Evolutionary conservation across 2,113 vertebrate species (phyloP).

Genomic region (Mobula birostris): DNA sequence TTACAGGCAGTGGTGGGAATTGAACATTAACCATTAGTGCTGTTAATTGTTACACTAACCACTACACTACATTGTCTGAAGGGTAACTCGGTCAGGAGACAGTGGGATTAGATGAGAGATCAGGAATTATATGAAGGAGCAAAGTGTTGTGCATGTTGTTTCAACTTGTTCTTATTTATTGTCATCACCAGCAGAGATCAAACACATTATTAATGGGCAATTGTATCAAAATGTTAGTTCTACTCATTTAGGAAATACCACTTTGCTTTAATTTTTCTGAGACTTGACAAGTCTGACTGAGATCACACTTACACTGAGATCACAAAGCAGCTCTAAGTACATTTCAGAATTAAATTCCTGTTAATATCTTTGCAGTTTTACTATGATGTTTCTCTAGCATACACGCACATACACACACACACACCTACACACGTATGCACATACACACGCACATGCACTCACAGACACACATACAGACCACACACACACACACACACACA

Average conservation of each 20-base stretch:
- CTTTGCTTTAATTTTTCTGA: constrained; percentile 16
- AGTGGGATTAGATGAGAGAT: too few species aligned
- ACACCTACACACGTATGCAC: too few species aligned
- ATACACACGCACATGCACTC: too few species aligned
- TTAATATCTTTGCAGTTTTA: background rate
- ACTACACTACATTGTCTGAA: too few species aligned
- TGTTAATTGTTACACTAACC: too few species aligned
- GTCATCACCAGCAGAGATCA: background rate
- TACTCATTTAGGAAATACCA: background rate
- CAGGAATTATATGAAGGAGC: background rate
- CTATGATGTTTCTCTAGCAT: background rate
- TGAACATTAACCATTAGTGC: too few species aligned
- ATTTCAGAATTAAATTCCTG: background rate
- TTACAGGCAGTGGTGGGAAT: too few species aligned
- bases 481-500: too few species aligned
- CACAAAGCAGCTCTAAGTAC: background rate
- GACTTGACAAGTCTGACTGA: constrained; percentile 3
- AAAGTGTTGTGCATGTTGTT: background rate
- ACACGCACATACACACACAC: too few species aligned
- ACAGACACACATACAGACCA: too few species aligned
- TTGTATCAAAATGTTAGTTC: background rate
- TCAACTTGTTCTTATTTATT: background rate
- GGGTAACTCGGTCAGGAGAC: background rate
- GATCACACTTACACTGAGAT: background rate
- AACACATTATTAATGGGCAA: background rate